Percentiles rank a stretch among this genome's conserved stretches.
These are phyloP conservation scores for Hylaea fasciaria DNA, from an alignment of 2,888 invertebrate genomes.

Conservation along the genomic window DNA sequence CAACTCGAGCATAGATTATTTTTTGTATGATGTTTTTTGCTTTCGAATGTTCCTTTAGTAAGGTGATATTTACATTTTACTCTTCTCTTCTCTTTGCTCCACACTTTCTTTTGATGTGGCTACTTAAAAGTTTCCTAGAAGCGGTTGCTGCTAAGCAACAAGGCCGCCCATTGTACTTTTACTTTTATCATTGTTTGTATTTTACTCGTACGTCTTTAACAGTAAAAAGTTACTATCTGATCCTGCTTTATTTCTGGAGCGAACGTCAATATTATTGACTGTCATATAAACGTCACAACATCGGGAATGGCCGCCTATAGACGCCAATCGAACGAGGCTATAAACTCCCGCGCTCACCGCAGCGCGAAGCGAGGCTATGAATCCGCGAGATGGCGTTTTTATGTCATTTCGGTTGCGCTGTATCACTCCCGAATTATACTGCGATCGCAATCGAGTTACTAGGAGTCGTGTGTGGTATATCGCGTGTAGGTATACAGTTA, in stretches of 20 bases:
- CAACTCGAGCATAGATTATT: no score
- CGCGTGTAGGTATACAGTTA: no score
- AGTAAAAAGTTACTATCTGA: no score
- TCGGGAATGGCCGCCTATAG: constrained; percentile 10
- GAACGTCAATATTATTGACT: neutral
- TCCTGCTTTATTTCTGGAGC: neutral
- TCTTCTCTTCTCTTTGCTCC: neutral
- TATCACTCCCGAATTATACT: constrained; percentile 31
- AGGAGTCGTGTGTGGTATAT: neutral
- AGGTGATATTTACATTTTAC: no score
- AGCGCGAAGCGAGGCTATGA: constrained; percentile 33
- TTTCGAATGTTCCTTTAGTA: no score
- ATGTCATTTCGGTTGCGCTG: constrained; percentile 21
- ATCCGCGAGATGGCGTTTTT: constrained; percentile 37
- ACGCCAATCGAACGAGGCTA: constrained; percentile 11
- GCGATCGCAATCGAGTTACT: constrained; percentile 25
- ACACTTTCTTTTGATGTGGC: neutral
- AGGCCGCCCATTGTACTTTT: no score
- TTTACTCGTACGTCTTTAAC: no score
- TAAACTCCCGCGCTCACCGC: constrained; percentile 17
- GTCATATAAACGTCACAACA: constrained; percentile 18
- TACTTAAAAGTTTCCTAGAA: no score
- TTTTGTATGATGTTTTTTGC: no score
- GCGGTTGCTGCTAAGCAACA: no score
- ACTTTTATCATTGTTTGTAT: no score